Conservation (phyloP, 2,113 vertebrate species). For the Ondatra zibethicus region DNA sequence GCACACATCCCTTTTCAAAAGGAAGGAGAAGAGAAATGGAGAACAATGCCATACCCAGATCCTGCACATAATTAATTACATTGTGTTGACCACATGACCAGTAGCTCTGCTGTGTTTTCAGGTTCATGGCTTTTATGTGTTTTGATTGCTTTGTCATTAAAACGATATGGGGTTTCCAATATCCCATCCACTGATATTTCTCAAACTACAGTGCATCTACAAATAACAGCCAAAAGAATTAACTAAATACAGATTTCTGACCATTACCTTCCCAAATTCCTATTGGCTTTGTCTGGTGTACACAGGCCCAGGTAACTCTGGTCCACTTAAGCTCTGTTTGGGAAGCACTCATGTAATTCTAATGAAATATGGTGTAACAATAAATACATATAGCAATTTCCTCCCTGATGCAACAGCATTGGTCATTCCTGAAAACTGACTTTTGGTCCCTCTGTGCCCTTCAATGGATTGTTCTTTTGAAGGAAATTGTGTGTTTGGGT, state of each 20-base stretch:
- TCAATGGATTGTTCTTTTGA: slow-evolving; percentile 4
- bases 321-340: background rate
- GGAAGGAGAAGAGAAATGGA: background rate
- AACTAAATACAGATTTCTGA: background rate
- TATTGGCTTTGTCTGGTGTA: background rate
- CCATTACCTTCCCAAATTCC: background rate
- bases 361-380: slow-evolving; percentile 1
- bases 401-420: background rate
- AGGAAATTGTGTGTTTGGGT: slow-evolving; percentile 25
- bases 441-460: background rate
- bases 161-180: background rate
- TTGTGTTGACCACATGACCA: slow-evolving; percentile 68
- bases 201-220: background rate
- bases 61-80: slow-evolving; percentile 81
- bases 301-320: background rate
- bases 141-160: slow-evolving; percentile 28
- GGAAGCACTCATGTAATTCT: background rate
- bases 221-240: slow-evolving; percentile 27
- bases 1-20: slow-evolving; percentile 54
- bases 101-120: slow-evolving; percentile 60
- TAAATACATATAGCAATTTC: background rate
- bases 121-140: background rate
- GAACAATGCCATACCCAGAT: slow-evolving; percentile 57
- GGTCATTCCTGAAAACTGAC: background rate
- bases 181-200: background rate